Evolutionary conservation across 1,140 invertebrate species (phyloP).

Genomic region (Ctenoplectra terminalis): DNA sequence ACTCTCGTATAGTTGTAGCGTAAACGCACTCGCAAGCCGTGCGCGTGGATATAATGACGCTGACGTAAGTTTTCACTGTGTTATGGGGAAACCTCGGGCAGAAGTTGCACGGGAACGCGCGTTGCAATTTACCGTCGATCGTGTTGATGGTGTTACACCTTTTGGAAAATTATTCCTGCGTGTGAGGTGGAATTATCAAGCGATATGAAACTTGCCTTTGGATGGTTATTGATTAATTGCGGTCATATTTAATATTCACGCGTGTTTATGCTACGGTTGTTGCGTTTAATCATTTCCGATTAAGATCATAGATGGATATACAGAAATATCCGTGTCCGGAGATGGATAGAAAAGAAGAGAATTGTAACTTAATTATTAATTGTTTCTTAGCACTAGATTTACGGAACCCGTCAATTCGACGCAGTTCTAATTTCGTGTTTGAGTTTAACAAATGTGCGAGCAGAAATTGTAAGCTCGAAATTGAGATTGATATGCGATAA

Average conservation of each 20-base stretch:
- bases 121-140: not conserved
- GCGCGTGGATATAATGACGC: conserved; percentile 55
- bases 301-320: no score
- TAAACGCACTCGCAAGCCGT: conserved; percentile 40
- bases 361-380: no score
- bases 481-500: no score
- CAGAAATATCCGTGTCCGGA: no score
- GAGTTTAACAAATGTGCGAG: no score
- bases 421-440: no score
- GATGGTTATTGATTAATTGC: not conserved
- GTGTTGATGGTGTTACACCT: not conserved
- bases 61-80: conserved; percentile 38
- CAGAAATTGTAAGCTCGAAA: no score
- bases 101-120: not conserved
- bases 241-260: not conserved
- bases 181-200: not conserved
- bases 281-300: not conserved
- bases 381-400: no score
- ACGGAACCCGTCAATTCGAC: no score
- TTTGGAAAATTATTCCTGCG: not conserved
- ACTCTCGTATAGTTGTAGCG: conserved; percentile 39
- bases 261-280: not conserved
- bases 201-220: conserved; percentile 4
- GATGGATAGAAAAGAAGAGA: no score
- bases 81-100: not conserved